Evolutionary conservation across 1,140 invertebrate genomes (phyloP), one percentile per base, ranked within the genome.

Genomic region (Zophobas atratus): DNA sequence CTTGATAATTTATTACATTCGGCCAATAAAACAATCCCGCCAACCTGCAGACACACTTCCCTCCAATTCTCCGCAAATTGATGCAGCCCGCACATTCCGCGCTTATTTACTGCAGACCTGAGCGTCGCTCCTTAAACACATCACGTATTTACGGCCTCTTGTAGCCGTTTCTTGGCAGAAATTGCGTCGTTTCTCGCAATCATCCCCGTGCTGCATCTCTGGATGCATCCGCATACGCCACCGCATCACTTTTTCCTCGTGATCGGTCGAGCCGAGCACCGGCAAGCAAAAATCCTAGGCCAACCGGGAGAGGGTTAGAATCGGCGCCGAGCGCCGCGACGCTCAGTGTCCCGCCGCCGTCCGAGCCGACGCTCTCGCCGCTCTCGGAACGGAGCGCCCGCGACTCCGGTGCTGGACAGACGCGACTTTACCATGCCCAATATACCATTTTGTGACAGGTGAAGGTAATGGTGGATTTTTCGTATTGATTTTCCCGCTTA

Each of bases 221-320:
- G 6, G n/a, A 32, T 32, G 63, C 32, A 70, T 70, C 20, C 20
- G 20, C 20, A 20, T 20, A 20, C 20, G 20, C 20, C 20, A 20
- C 20, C 20, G 20, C 20, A 20, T 20, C 20, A 20, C 20, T 20
- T 20, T 20, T 20, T 20, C 20, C 20, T 20, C 20, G 49, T 73
- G 71, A 73, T 73, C 71, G 71, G 71, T 73, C 71, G 71, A 73
- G 71, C 71, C 49, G 38, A 6, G 46, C 70, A 72, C 20, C 20
- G 20, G 20, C n/a, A 73, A 73, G 71, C 71, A 73, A 73, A 73
- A 73, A 73, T 73, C 71, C 71, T 73, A 73, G 71, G 71, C 55
- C 56, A 73, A 73, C 71, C 71, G 71, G 71, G 71, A 73, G 71
- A 73, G 71, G 71, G 71, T 73, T 73, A 73, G 71, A 56, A 73